Base-by-base conservation (phyloP, 2,113 vertebrate genomes). In the Deroptyus accipitrinus region DNA sequence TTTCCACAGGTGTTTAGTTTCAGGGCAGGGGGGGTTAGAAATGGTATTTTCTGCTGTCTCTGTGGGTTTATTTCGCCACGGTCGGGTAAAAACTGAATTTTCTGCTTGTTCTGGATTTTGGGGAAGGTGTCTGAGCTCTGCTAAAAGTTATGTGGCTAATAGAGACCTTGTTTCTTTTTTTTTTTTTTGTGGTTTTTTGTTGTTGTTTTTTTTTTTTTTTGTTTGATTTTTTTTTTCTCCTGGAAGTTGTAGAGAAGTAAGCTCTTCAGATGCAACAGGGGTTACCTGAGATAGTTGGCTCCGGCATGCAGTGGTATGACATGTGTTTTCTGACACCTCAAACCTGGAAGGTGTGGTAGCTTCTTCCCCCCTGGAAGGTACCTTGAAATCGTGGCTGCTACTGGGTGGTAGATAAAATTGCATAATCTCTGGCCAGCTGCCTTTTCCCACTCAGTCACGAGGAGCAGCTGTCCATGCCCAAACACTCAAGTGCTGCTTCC, bases 261-360 rank as follows among this genome's bases (percentile, higher is more conserved):
- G 49, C 59, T 46, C 37, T 49, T 70, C 0, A 3, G 37, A 16
- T 5, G 5, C 5, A 28, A 3, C 18, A 1, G 2, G 23, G 66
- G 2, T 54, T 84, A 13, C 37, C 54, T 46, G 62, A 39, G 57
- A 4, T 31, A 74, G 44, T 22, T 28, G 22, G 9, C 15, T 23
- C 10, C 0, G 10, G n/a, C 48, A 16, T 3, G 1, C 18, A 2
- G 20, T 20, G 28, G 10, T 19, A 17, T 8, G 28, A 35, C 39
- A 3, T 8, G 17, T 4, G 2, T 42, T 41, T 55, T 54, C 41
- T 2, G 39, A 41, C 22, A 33, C 55, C 35, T 85, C 51, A 28
- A 3, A n/a, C 17, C 23, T 79, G 41, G n/a, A 75, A 85, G 9
- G 52, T 13, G 0, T 41, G 3, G 31, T 20, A 2, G 41, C 1